Conservation (phyloP, 2,113 vertebrate species). For the Gopherus flavomarginatus region DNA sequence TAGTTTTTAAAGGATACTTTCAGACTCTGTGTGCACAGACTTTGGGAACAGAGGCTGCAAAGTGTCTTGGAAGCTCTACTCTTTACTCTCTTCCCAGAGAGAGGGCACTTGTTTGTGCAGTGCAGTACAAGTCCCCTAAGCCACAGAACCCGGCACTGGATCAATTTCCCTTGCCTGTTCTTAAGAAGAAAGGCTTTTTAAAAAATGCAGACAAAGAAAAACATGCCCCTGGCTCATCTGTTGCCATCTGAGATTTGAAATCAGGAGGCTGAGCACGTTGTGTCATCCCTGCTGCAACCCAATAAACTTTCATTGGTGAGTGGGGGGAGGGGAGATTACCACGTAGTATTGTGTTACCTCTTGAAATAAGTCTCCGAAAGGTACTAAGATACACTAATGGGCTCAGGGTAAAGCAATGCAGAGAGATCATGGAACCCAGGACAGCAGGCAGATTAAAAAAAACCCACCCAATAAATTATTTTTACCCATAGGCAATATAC, state of each 20-base stretch:
- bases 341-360: background rate
- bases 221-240: background rate
- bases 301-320: background rate
- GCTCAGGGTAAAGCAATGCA: background rate
- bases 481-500: background rate
- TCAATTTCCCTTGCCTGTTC: background rate
- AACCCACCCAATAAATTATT: background rate
- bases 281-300: background rate
- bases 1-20: background rate
- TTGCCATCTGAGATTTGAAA: background rate
- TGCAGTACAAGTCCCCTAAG: background rate
- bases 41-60: background rate
- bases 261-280: background rate
- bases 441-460: background rate
- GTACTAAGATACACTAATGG: background rate
- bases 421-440: background rate
- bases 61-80: background rate
- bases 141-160: background rate
- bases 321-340: background rate
- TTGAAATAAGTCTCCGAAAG: background rate
- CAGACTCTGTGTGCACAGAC: background rate
- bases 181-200: background rate
- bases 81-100: background rate
- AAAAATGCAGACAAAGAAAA: background rate
- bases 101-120: background rate